These are phyloP conservation scores for Monochamus alternatus DNA, from an alignment of 2,888 invertebrate genomes.

Conservation along the genomic window DNA sequence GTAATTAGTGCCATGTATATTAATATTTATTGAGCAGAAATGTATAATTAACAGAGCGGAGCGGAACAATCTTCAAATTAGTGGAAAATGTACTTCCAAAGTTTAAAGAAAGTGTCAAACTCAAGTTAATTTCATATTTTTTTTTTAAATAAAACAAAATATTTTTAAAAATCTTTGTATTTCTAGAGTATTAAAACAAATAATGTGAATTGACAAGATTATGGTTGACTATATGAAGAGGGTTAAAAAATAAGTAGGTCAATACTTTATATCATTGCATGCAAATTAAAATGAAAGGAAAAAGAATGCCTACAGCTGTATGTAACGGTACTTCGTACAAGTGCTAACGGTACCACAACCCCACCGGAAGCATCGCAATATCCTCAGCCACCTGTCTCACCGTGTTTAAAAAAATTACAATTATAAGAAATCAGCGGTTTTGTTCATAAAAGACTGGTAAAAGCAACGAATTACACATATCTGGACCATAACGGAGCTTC, in stretches of 20 bases:
- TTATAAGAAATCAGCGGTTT: too few species aligned
- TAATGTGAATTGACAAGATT: too few species aligned
- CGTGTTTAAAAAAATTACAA: background rate
- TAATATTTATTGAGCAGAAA: conserved; percentile 1
- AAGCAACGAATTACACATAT: background rate
- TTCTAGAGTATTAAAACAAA: too few species aligned
- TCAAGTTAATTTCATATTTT: too few species aligned
- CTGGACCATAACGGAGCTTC: background rate
- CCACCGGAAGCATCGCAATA: background rate
- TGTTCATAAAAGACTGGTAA: too few species aligned
- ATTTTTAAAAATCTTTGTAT: too few species aligned
- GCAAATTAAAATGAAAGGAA: background rate
- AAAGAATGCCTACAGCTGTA: conserved; percentile 1
- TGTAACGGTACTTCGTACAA: background rate
- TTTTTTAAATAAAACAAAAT: too few species aligned
- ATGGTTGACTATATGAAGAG: too few species aligned
- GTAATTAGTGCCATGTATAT: background rate
- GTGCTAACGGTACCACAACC: conserved; percentile 7
- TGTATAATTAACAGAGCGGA: background rate
- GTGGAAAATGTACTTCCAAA: background rate
- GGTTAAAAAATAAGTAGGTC: background rate
- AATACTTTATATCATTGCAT: background rate
- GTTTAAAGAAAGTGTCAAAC: conserved; percentile 1
- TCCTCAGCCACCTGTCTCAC: background rate
- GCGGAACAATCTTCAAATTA: background rate